Percentiles rank a stretch among this genome's conserved stretches.
Conservation (phyloP, 64 coral and sea anemone species). For the Actinia tenebrosa region DNA sequence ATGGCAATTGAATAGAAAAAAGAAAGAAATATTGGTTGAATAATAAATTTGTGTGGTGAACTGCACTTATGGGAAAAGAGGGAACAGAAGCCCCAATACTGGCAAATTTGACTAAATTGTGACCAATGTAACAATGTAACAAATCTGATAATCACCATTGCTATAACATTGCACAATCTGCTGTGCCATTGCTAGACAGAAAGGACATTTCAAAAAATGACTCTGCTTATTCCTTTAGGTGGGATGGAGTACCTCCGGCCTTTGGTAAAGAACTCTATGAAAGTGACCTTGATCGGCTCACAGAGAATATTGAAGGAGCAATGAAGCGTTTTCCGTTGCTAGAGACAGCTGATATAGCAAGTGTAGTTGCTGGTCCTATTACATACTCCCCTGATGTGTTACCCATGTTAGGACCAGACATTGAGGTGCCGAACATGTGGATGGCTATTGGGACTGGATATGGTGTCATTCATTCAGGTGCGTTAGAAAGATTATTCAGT, state of each 20-base stretch:
- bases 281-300: slow-evolving; percentile 91
- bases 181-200: too few species aligned
- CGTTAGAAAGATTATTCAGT: not conserved
- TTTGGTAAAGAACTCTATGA: slow-evolving; percentile 98
- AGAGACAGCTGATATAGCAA: slow-evolving; percentile 81
- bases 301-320: slow-evolving; percentile 60
- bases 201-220: too few species aligned
- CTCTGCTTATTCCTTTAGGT: slow-evolving; percentile 36
- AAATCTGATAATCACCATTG: too few species aligned
- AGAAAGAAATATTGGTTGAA: too few species aligned
- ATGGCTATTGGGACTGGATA: slow-evolving; percentile 79
- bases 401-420: slow-evolving; percentile 63
- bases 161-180: too few species aligned
- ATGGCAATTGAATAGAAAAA: too few species aligned
- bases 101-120: too few species aligned
- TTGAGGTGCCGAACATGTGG: slow-evolving; percentile 92
- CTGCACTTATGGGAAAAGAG: too few species aligned
- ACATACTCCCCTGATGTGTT: slow-evolving; percentile 86
- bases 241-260: slow-evolving; percentile 87
- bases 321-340: slow-evolving; percentile 84
- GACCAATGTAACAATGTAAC: too few species aligned
- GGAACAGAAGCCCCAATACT: too few species aligned
- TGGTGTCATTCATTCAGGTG: slow-evolving; percentile 93
- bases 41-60: too few species aligned
- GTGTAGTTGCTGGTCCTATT: slow-evolving; percentile 89